Evolutionary conservation across 1,140 invertebrate species (phyloP), one percentile per base, ranked within the genome.

Genomic region (Caenorhabditis latens): DNA sequence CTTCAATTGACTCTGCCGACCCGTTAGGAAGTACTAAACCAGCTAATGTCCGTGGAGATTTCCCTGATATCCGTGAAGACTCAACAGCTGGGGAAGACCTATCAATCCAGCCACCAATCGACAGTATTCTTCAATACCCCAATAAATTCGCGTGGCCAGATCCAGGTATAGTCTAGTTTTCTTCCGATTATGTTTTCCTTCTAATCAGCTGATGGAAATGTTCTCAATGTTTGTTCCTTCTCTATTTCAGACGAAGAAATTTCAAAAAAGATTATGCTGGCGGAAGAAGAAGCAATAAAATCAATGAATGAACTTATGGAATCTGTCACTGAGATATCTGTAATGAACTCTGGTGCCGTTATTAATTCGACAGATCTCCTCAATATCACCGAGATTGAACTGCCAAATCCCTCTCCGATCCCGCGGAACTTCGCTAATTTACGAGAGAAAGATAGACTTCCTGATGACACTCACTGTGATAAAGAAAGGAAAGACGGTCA

Each of bases 81-180:
- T 48, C 71, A 11, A 79, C 71, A 79, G 71, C 71, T 79, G 71
- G 71, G 9, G 71, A 79, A 48, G 71, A 79, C 53, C 9, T 79
- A 13, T 79, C 71, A 9, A 50, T 79, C n/a, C 71, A 79, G 24
- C 71, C 71, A 50, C 40, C 71, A 21, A 79, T 79, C 0, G 46
- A 50, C 46, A 79, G 46, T 43, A 79, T 79, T 24, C 71, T 79
- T 50, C 71, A 79, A 24, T 50, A 79, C n/a, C 71, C 71, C 0
- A 79, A 79, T 14, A 79, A 79, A 79, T 79, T 79, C 40, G 71
- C 71, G 0, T 79, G 71, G 71, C 71, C 71, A 50, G 71, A 79
- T 50, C 71, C 71, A 79, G 71, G 71, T 79, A 79, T 24, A 50
- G 40, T 42, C 32, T 48, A 43, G 71, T 79, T 71, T 71, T 65